Conservation (phyloP, 1,140 invertebrate species). For the Euura lappo region DNA sequence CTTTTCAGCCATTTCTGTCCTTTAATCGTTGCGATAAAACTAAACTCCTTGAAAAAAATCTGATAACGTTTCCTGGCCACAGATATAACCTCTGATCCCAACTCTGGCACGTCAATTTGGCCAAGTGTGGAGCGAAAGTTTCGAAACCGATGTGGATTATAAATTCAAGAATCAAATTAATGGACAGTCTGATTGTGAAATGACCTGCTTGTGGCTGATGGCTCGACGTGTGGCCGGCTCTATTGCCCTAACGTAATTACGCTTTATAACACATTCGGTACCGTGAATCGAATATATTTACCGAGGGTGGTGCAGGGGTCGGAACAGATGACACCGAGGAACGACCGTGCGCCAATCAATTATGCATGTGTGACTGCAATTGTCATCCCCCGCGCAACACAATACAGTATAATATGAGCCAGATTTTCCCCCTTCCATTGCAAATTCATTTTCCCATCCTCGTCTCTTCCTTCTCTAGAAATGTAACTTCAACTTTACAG, state of each 20-base stretch:
- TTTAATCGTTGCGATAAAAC: not conserved
- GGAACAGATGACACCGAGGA: not conserved
- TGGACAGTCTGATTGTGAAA: too few species aligned
- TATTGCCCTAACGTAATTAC: too few species aligned
- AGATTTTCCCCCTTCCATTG: not conserved
- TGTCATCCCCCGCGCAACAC: not conserved
- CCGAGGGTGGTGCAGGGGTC: not conserved
- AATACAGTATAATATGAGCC: not conserved
- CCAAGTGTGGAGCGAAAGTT: not conserved
- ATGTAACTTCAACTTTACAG: too few species aligned
- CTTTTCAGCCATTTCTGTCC: too few species aligned
- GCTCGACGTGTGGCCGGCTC: too few species aligned
- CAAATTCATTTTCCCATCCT: too few species aligned
- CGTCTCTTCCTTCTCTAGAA: too few species aligned
- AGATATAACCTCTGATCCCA: not conserved
- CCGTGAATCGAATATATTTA: too few species aligned
- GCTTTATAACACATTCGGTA: too few species aligned
- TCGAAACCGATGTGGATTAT: too few species aligned
- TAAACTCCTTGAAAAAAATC: not conserved
- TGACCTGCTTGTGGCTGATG: too few species aligned
- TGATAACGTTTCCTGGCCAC: not conserved
- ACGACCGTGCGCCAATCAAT: conserved; percentile 3
- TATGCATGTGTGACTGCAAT: conserved; percentile 4
- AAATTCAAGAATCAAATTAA: too few species aligned
- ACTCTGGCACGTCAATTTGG: not conserved